These are phyloP conservation scores for Xanthostigma xanthostigma DNA, from an alignment of 2,888 invertebrate genomes.

Conservation along the genomic window DNA sequence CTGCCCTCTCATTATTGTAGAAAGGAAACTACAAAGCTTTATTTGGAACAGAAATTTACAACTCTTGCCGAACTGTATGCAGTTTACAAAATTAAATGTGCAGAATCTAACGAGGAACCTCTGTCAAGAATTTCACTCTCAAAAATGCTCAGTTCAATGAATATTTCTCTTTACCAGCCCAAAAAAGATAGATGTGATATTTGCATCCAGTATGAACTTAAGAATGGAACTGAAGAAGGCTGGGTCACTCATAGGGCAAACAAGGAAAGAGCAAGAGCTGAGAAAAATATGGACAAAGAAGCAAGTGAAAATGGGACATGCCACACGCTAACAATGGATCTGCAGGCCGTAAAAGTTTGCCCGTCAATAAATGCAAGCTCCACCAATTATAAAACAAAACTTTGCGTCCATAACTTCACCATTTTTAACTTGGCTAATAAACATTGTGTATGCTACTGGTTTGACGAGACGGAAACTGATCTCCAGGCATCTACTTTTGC, in stretches of 20 bases:
- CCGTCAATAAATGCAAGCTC: slow-evolving; percentile 13
- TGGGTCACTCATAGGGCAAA: slow-evolving; percentile 10
- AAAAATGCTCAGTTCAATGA: no score
- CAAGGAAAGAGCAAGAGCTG: slow-evolving; percentile 14
- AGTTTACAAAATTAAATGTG: no score
- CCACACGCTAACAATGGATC: slow-evolving; percentile 13
- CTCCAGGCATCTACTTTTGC: slow-evolving; percentile 1
- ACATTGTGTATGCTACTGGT: slow-evolving; percentile 19
- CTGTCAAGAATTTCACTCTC: no score
- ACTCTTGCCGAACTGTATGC: no score
- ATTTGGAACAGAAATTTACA: no score
- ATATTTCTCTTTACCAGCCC: no score
- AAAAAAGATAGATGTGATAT: no score
- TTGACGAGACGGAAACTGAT: not conserved
- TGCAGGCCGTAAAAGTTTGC: slow-evolving; percentile 15
- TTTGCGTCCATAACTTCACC: slow-evolving; percentile 18
- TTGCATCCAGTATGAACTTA: no score
- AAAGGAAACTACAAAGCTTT: no score
- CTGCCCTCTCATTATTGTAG: no score
- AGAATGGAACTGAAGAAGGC: slow-evolving; percentile 12
- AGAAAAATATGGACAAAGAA: slow-evolving; percentile 15
- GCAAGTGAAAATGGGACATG: slow-evolving; percentile 9
- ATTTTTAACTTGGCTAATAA: no score
- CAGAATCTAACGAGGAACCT: no score
- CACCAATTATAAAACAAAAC: slow-evolving; percentile 18